phyloP scores from a whole-genome alignment of 1,140 invertebrate genomes.

The Dendroctonus valens region DNA sequence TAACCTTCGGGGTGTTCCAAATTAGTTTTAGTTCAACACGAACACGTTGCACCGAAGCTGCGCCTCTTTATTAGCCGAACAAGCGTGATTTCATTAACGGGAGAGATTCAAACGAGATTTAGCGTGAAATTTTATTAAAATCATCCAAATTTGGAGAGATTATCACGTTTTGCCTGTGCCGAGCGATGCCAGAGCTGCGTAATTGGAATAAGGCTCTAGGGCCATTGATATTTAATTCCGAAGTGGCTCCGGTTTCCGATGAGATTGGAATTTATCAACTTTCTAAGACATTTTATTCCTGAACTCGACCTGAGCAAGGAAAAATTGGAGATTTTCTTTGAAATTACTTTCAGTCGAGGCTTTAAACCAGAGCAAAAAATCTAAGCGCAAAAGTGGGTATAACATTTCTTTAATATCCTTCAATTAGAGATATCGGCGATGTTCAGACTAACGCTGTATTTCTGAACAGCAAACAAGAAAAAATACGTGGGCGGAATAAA shows the following conservation, averaged over 20 bases:
- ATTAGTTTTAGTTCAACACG: slow-evolving; percentile 16
- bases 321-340: no score
- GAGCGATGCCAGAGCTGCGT: slow-evolving; percentile 9
- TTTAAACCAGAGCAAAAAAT: no score
- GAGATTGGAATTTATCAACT: slow-evolving; percentile 1
- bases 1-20: slow-evolving; percentile 13
- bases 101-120: slow-evolving; percentile 21
- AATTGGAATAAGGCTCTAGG: slow-evolving; percentile 22
- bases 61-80: slow-evolving; percentile 25
- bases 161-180: slow-evolving; percentile 19
- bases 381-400: no score
- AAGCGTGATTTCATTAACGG: slow-evolving; percentile 28
- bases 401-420: no score
- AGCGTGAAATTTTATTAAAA: slow-evolving; percentile 27
- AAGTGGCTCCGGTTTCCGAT: slow-evolving; percentile 9
- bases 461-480: no score
- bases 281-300: no score
- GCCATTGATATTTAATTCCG: slow-evolving; percentile 21
- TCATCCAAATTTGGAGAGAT: slow-evolving; percentile 27
- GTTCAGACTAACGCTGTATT: no score
- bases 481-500: no score
- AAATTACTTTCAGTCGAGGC: no score
- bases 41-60: slow-evolving; percentile 21
- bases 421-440: no score
- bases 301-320: no score